Conservation (phyloP, 1,140 invertebrate species). For the Oreohelix idahoensis region DNA sequence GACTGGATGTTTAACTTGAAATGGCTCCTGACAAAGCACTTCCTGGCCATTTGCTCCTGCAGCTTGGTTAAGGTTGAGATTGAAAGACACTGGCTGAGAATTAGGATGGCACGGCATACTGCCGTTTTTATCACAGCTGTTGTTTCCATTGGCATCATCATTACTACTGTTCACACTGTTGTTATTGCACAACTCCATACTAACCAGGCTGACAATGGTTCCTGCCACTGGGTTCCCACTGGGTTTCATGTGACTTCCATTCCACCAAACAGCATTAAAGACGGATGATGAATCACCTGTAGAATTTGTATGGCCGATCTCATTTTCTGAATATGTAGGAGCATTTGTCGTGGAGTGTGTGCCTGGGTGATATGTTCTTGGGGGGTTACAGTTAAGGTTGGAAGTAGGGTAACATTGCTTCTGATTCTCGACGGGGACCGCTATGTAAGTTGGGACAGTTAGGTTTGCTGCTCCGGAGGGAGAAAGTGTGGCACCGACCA, state of each 20-base stretch:
- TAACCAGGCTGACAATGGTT: not conserved
- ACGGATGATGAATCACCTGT: not conserved
- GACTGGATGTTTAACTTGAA: not conserved
- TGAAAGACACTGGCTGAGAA: conserved; percentile 5
- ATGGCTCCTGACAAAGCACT: not conserved
- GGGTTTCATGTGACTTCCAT: not conserved
- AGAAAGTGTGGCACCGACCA: not conserved
- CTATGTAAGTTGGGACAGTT: not conserved
- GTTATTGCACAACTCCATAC: conserved; percentile 24
- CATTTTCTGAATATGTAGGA: not conserved
- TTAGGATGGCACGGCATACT: not conserved
- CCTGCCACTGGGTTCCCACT: no score
- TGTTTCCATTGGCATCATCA: conserved; percentile 7
- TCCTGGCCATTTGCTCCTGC: not conserved
- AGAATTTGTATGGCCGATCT: not conserved
- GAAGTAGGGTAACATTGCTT: not conserved
- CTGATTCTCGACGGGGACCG: not conserved
- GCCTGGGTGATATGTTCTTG: not conserved
- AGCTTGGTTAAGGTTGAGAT: conserved; percentile 18
- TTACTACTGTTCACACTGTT: not conserved
- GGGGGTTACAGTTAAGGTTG: conserved; percentile 18
- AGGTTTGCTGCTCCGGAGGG: not conserved
- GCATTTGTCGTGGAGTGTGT: not conserved
- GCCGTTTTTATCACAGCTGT: conserved; percentile 25
- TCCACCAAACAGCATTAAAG: conserved; percentile 10